These are phyloP conservation scores for Lycia hirtaria DNA, from an alignment of 2,888 invertebrate species.

Conservation along the genomic window DNA sequence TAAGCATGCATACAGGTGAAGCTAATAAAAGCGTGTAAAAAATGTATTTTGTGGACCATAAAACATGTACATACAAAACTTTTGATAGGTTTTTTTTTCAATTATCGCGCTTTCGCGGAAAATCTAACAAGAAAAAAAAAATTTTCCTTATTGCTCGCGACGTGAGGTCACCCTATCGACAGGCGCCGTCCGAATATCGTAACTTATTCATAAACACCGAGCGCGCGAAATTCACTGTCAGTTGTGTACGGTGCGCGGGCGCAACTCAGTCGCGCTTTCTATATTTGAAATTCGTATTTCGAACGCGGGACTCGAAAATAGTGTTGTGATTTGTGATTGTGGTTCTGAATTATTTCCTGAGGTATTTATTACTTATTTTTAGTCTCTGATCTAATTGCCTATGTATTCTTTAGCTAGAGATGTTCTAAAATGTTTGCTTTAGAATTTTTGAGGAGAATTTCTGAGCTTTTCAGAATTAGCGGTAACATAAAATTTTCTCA, in stretches of 20 bases:
- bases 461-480: too few species aligned
- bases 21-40: too few species aligned
- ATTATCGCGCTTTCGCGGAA: too few species aligned
- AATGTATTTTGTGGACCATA: too few species aligned
- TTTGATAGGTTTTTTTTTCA: too few species aligned
- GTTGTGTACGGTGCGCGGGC: constrained; percentile 53
- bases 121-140: too few species aligned
- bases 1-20: too few species aligned
- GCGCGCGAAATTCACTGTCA: constrained; percentile 47
- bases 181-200: constrained; percentile 44
- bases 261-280: constrained; percentile 31
- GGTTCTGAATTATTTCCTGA: constrained; percentile 9
- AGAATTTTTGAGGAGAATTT: too few species aligned
- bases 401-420: not conserved
- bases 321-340: constrained; percentile 31
- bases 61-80: too few species aligned
- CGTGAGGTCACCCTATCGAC: constrained; percentile 42
- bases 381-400: too few species aligned
- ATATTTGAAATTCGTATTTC: constrained; percentile 32
- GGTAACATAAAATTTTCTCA: too few species aligned
- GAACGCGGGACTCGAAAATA: constrained; percentile 12
- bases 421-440: not conserved
- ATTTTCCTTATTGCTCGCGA: not conserved
- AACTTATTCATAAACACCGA: constrained; percentile 52
- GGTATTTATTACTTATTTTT: constrained; percentile 26